Conservation (phyloP, 2,113 vertebrate genomes). For the Callaeas wilsoni region DNA sequence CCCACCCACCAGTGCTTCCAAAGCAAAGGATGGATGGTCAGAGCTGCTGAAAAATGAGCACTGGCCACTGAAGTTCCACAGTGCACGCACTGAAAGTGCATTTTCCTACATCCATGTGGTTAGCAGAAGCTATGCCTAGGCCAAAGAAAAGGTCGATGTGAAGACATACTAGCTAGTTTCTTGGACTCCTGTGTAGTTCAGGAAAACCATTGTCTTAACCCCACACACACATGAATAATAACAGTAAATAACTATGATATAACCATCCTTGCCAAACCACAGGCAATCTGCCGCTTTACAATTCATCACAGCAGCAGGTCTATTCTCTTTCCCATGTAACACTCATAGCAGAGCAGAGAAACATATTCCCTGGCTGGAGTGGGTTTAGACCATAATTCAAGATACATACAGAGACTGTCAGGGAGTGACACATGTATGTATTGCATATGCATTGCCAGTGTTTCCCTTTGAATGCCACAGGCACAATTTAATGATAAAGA, state of each 20-base stretch:
- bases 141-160: background rate
- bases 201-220: background rate
- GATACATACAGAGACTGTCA: background rate
- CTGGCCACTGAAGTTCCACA: background rate
- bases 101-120: background rate
- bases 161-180: background rate
- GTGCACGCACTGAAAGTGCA: background rate
- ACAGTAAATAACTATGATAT: background rate
- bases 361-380: background rate
- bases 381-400: background rate
- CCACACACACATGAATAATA: background rate
- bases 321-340: background rate
- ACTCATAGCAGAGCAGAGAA: background rate
- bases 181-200: background rate
- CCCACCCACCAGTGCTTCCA: background rate
- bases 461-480: background rate
- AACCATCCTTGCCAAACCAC: background rate
- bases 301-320: background rate
- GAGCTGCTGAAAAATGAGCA: background rate
- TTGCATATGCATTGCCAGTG: background rate
- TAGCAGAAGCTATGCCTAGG: background rate
- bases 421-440: background rate
- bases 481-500: background rate
- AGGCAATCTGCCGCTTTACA: background rate
- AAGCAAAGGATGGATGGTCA: background rate